A percentile compares a stretch with the other conserved stretches of the same genome.
Evolutionary conservation across 2,113 vertebrate genomes (phyloP).

Genomic region (Tachycineta bicolor): DNA sequence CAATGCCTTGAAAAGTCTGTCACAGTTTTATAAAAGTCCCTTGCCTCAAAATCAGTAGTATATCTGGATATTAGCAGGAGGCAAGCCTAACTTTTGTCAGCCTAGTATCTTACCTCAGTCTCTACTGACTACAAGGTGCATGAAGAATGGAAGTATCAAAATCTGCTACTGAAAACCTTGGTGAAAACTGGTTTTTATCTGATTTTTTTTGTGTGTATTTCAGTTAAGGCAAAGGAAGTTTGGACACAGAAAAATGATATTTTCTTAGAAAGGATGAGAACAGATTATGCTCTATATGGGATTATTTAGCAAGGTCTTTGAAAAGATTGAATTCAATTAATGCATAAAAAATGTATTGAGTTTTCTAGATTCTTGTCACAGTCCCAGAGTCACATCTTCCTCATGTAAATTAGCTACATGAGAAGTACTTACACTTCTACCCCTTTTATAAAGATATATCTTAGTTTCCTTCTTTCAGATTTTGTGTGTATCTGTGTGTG

Average conservation of each 20-base stretch:
- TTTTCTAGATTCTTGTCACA: background rate
- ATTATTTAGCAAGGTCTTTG: background rate
- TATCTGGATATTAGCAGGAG: background rate
- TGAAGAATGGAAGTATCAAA: background rate
- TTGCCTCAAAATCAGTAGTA: background rate
- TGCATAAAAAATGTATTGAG: background rate
- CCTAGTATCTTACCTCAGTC: background rate
- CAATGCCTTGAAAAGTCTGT: background rate
- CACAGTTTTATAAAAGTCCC: background rate
- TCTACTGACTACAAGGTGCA: background rate
- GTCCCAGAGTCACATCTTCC: background rate
- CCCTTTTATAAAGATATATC: background rate
- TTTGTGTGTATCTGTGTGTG: background rate
- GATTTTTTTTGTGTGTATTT: background rate
- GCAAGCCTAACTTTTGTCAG: background rate
- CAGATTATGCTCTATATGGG: background rate
- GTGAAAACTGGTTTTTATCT: background rate
- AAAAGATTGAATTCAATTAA: background rate
- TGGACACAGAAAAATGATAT: background rate
- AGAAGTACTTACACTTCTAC: background rate
- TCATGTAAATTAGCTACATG: background rate
- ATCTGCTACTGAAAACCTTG: background rate
- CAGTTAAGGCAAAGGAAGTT: background rate
- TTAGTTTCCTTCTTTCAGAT: background rate
- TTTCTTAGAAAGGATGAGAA: background rate